Base-by-base conservation (phyloP, 2,113 vertebrate species). In the Lepisosteus oculatus region DNA sequence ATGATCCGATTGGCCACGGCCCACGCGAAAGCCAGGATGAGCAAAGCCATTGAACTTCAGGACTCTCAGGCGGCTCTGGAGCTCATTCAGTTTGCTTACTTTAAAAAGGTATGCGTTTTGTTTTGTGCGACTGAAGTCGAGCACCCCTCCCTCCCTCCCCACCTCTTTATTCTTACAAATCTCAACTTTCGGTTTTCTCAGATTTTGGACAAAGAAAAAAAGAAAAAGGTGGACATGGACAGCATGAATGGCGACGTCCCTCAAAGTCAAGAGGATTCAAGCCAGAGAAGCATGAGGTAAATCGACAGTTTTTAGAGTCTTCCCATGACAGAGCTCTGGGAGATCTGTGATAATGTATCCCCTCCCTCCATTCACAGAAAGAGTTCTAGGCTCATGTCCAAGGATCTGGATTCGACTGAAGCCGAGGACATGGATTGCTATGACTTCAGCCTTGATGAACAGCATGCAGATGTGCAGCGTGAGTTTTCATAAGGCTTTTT, bases 1-100 rank as follows among this genome's bases (percentile, higher is more conserved):
- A 83, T 84, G 85, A 89, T 86, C 79, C 80, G 86, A 67, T 75
- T 86, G 79, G 78, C 85, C 67, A 85, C 85, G 55, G 79, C 87
- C 43, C 79, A 84, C 61, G 84, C 91, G 65, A 84, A 87, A 82
- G 83, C 84, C 29, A 81, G 84, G 65, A 79, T 78, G 85, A 88
- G 83, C 41, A 75, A 86, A 84, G 77, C 72, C 51, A 80, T 79
- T 65, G 79, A 86, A 47, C 71, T 70, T 2, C 76, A 78, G 5
- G 86, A 91, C 79, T 80, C 84, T 73, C 84, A 88, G 57, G 69
- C 76, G 15, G 88, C 86, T n/a, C 55, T 81, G 70, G 83, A 88
- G 72, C 74, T 89, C 68, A 77, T 86, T 70, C 85, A 78, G 74
- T 90, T 84, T 80, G 83, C 79, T 7, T 85, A 45, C 69, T 79